phyloP scores from a whole-genome alignment of 2,113 vertebrate genomes.

The Gymnocephalus cernua region DNA sequence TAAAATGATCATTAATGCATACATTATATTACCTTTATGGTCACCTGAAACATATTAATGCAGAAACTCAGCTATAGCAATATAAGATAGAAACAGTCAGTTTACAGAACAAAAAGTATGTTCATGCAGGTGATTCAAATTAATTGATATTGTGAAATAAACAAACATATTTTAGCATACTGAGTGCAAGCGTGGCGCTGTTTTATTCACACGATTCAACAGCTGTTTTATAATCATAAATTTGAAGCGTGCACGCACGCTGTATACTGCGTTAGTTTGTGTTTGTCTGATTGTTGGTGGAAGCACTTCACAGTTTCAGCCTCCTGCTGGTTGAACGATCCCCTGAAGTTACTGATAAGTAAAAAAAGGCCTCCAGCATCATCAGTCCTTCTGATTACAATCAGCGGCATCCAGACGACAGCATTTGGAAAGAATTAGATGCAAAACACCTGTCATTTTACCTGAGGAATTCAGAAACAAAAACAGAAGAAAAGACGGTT shows the following conservation, averaged over 20 bases:
- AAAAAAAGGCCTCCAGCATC: slow-evolving; percentile 74
- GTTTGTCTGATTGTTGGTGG: slow-evolving; percentile 78
- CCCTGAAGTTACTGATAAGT: slow-evolving; percentile 72
- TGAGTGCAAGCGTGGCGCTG: slow-evolving; percentile 35
- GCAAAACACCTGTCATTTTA: slow-evolving; percentile 80
- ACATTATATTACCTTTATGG: slow-evolving; percentile 18
- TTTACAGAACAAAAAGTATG: slow-evolving; percentile 40
- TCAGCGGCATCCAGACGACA: slow-evolving; percentile 77
- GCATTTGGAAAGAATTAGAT: slow-evolving; percentile 71
- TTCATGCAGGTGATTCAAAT: slow-evolving; percentile 61
- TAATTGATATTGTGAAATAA: slow-evolving; percentile 64
- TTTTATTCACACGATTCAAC: slow-evolving; percentile 71
- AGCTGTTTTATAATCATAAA: slow-evolving; percentile 74
- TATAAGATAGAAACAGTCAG: background rate
- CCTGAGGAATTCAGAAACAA: slow-evolving; percentile 52
- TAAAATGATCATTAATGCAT: background rate
- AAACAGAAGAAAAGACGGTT: slow-evolving; percentile 39
- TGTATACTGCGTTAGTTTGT: slow-evolving; percentile 60
- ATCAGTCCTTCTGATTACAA: slow-evolving; percentile 81
- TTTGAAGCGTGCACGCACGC: slow-evolving; percentile 59
- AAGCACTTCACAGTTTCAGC: slow-evolving; percentile 61
- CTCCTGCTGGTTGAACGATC: slow-evolving; percentile 76
- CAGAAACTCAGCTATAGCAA: background rate
- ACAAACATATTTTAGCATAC: slow-evolving; percentile 61
- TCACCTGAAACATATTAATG: background rate